A percentile compares a stretch with the other conserved stretches of the same genome.
Evolutionary conservation across 2,113 vertebrate genomes (phyloP).

Genomic region (Oryzias melastigma): DNA sequence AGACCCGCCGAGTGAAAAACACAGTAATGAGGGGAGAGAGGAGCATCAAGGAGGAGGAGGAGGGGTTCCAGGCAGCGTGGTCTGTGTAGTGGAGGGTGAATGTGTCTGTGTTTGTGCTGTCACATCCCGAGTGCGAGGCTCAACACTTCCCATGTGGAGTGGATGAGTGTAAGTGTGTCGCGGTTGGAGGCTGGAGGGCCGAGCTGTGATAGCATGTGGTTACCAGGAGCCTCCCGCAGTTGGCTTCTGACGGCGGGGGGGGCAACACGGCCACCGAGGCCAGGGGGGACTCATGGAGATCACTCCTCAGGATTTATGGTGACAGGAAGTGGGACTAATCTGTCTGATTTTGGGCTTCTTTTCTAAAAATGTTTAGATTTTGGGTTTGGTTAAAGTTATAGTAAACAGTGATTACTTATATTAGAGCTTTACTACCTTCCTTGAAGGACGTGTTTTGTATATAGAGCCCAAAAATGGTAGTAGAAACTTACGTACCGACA

Average conservation of each 20-base stretch:
- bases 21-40: constrained; percentile 36
- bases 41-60: constrained; percentile 12
- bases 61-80: constrained; percentile 16
- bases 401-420: too few species aligned
- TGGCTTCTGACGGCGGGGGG: constrained; percentile 28
- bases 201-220: constrained; percentile 73
- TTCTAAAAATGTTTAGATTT: too few species aligned
- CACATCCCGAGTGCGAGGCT: constrained; percentile 42
- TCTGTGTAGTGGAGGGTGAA: constrained; percentile 33
- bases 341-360: too few species aligned
- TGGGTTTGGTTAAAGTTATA: too few species aligned
- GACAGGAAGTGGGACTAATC: too few species aligned
- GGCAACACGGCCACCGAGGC: constrained; percentile 10
- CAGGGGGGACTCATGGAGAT: background rate
- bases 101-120: constrained; percentile 64
- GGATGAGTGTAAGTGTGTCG: constrained; percentile 63
- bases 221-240: constrained; percentile 53
- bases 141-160: constrained; percentile 68
- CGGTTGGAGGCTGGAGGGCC: constrained; percentile 63
- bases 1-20: constrained; percentile 7
- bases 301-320: background rate
- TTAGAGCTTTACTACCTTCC: too few species aligned
- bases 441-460: too few species aligned
- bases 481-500: too few species aligned
- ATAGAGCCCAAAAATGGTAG: too few species aligned